Base-by-base conservation (phyloP, 2,797 vertebrate genomes). In the Dendrocincla tyrannina region DNA sequence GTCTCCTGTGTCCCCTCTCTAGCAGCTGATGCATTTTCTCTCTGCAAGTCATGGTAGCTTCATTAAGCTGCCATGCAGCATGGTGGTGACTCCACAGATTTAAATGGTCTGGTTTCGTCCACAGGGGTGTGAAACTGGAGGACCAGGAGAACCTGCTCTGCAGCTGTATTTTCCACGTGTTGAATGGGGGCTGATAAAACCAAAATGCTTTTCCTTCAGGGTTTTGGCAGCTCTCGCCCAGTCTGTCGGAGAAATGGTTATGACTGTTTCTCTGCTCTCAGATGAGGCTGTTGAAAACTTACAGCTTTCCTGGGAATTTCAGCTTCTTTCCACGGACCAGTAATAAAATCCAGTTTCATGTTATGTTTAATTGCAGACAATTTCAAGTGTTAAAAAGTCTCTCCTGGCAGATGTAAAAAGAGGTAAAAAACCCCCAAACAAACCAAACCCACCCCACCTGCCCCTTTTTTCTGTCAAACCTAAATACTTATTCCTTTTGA, bases 281-380 rank as follows among this genome's bases (percentile, higher is more conserved):
- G 72, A 95, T 58, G 72, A 90, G 80, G 96, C 85, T 95, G 96
- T 87, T 98, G 98, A 98, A 98, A 98, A 98, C 96, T 97, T 97
- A 98, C 97, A 97, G 92, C 77, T 96, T 98, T 97, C 96, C 72
- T 87, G 97, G 97, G 97, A 98, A 98, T 98, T 98, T 95, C 67
- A 6, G 81, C 95, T 96, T 96, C 94, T 97, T 97, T 97, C 94
- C 93, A 91, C 4, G 11, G 73, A 77, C 93, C 72, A 89, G 69
- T 96, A 97, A 97, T 79, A 91, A 96, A 98, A 97, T 95, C 82
- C 6, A 23, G 88, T 96, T 97, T 97, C 94, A 89, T 86, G 62
- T 95, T 92, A 73, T 92, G 46, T 94, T 94, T 97, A 97, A 98
- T 97, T 98, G 94, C 81, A 95, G 95, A 46, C 35, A 89, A 74